These are phyloP conservation scores for Torymus aiolomorphi DNA, from an alignment of 2,888 invertebrate species.

Conservation along the genomic window DNA sequence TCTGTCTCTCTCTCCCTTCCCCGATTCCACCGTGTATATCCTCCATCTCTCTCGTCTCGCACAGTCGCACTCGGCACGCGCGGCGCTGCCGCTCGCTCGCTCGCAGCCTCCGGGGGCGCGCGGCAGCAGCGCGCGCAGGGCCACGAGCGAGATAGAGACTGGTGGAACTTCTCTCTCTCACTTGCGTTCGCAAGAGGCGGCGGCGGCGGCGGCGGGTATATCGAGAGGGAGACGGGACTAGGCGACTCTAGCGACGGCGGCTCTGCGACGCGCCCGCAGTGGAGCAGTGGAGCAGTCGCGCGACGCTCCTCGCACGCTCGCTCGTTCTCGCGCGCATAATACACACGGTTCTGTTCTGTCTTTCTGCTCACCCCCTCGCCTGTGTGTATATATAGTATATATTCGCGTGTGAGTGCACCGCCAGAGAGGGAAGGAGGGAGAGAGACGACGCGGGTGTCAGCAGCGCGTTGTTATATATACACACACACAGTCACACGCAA, in stretches of 20 bases:
- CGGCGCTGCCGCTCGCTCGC: background rate
- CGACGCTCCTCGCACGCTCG: conserved; percentile 47
- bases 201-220: background rate
- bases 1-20: background rate
- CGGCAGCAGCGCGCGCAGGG: background rate
- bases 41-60: background rate
- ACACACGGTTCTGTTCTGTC: too few species aligned
- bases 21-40: background rate
- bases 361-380: too few species aligned
- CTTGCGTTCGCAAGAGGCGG: background rate
- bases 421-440: too few species aligned
- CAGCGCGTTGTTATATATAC: too few species aligned
- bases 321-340: too few species aligned
- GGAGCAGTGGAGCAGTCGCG: conserved; percentile 52
- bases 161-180: too few species aligned
- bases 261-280: conserved; percentile 49
- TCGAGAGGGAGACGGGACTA: too few species aligned
- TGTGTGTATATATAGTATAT: too few species aligned
- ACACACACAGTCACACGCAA: too few species aligned
- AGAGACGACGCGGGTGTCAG: too few species aligned
- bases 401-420: too few species aligned
- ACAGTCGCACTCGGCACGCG: conserved; percentile 19
- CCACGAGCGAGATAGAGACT: background rate
- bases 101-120: conserved; percentile 19
- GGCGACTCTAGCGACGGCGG: conserved; percentile 18